Conservation (phyloP, 2,113 vertebrate genomes). For the Hippocampus guttulatus region DNA sequence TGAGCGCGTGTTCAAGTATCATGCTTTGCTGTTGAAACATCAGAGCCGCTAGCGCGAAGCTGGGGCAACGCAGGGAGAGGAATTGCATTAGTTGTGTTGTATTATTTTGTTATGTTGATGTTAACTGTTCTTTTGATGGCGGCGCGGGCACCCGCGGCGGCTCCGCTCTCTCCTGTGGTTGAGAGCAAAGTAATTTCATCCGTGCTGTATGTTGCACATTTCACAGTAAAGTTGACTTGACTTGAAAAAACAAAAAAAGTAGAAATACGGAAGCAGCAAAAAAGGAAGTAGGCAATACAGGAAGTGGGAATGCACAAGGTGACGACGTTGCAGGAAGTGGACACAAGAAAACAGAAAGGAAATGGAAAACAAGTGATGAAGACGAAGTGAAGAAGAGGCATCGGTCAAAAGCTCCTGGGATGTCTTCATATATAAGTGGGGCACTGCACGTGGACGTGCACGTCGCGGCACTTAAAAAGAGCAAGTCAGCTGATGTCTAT, state of each 20-base stretch:
- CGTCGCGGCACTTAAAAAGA: neutral
- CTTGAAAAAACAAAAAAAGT: neutral
- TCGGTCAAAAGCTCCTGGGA: slow-evolving; percentile 59
- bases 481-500: neutral
- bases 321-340: neutral
- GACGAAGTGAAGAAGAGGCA: slow-evolving; percentile 20
- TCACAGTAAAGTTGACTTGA: too few relatives aligned
- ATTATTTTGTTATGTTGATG: too few relatives aligned
- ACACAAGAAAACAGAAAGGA: neutral
- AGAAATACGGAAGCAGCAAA: neutral
- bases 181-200: too few relatives aligned
- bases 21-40: too few relatives aligned
- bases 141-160: too few relatives aligned
- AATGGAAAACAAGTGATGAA: neutral
- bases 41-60: too few relatives aligned
- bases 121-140: too few relatives aligned
- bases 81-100: too few relatives aligned
- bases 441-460: slow-evolving; percentile 42
- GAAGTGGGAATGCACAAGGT: neutral
- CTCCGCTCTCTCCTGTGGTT: too few relatives aligned
- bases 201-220: too few relatives aligned
- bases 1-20: neutral
- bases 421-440: slow-evolving; percentile 74
- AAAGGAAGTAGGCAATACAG: neutral
- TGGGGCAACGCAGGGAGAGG: too few relatives aligned